Conservation (phyloP, 2,888 invertebrate genomes). For the Acleris literana region DNA sequence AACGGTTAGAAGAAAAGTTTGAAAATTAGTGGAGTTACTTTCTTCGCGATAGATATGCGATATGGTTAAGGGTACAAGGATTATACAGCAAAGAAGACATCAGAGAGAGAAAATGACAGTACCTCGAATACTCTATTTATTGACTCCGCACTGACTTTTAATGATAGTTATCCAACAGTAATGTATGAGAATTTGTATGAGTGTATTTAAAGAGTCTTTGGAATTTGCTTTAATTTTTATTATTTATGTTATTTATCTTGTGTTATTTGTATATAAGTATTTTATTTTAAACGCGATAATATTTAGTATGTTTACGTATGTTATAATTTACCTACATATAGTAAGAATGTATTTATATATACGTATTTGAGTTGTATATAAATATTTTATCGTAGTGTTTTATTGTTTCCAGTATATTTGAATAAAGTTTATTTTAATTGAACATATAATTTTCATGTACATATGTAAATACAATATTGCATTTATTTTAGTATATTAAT, state of each 20-base stretch:
- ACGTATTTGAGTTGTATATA: constrained; percentile 41
- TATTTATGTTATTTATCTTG: constrained; percentile 38
- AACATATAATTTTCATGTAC: constrained; percentile 40
- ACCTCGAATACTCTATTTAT: constrained; percentile 63
- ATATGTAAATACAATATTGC: constrained; percentile 58
- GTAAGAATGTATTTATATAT: constrained; percentile 41
- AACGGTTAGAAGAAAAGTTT: neutral
- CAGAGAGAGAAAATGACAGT: constrained; percentile 52
- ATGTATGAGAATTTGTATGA: constrained; percentile 17
- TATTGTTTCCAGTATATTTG: constrained; percentile 11
- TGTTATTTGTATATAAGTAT: constrained; percentile 34
- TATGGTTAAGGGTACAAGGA: constrained; percentile 29
- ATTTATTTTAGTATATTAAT: constrained; percentile 59
- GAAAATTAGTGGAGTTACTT: constrained; percentile 12
- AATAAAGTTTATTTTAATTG: neutral
- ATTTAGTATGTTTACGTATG: constrained; percentile 24
- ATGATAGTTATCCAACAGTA: constrained; percentile 39
- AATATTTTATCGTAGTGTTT: constrained; percentile 22
- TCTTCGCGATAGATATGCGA: constrained; percentile 11
- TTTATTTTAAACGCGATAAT: constrained; percentile 16
- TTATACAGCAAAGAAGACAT: constrained; percentile 39
- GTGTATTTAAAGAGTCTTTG: constrained; percentile 65
- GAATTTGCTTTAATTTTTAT: constrained; percentile 72
- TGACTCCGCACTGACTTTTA: constrained; percentile 30
- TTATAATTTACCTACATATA: constrained; percentile 12